Percentiles rank a stretch among this genome's conserved stretches.
phyloP scores from a whole-genome alignment of 2,888 invertebrate genomes.

The Philonicus albiceps region DNA sequence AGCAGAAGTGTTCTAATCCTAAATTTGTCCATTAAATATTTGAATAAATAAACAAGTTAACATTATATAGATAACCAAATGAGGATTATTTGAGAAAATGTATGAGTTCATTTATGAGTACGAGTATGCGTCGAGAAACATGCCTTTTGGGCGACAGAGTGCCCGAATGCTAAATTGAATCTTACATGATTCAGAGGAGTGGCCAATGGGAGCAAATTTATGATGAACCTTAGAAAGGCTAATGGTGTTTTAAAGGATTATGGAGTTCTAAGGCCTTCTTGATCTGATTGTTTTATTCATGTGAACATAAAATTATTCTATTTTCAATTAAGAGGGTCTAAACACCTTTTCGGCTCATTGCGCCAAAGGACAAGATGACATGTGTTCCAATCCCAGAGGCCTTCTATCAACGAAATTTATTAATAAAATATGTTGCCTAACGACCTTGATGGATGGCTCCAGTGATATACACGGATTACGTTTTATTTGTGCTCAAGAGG shows the following conservation, averaged over 20 bases:
- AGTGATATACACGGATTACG: background rate
- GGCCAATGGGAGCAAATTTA: background rate
- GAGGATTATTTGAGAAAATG: background rate
- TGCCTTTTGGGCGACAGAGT: background rate
- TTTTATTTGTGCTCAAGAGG: constrained; percentile 20
- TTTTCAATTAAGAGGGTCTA: background rate
- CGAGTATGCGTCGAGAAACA: background rate
- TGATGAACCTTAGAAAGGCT: background rate
- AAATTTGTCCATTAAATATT: too few relatives aligned
- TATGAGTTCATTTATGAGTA: background rate
- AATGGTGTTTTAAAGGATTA: background rate
- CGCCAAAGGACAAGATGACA: background rate
- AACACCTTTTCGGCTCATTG: background rate
- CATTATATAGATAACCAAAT: too few relatives aligned
- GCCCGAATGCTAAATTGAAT: background rate
- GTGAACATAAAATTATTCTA: background rate
- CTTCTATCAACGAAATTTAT: constrained; percentile 1
- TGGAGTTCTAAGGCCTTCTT: background rate
- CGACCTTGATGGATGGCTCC: background rate
- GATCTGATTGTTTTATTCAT: background rate
- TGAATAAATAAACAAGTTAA: too few relatives aligned
- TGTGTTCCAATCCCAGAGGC: background rate
- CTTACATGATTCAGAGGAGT: background rate
- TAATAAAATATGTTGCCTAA: constrained; percentile 12
- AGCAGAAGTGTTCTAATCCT: too few relatives aligned